Conservation (phyloP, 1,140 invertebrate species). For the Leguminivora glycinivorella region DNA sequence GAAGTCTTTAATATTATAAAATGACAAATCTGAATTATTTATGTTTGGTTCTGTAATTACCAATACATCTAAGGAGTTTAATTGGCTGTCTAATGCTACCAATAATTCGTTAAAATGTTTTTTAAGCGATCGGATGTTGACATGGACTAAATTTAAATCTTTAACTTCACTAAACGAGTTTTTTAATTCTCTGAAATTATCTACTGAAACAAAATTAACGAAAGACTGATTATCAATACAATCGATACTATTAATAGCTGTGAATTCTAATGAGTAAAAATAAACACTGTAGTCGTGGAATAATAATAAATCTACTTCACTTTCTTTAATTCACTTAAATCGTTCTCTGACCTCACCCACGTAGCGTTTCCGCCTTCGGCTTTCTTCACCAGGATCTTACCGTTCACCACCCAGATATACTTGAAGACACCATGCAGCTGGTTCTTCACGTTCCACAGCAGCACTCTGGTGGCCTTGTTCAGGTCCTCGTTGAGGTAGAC, state of each 20-base stretch:
- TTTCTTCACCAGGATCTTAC: constrained; percentile 13
- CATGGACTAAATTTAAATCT: not conserved
- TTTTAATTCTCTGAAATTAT: no score
- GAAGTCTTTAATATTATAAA: constrained; percentile 20
- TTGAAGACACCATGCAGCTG: not conserved
- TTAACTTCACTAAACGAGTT: no score
- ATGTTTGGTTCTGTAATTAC: constrained; percentile 33
- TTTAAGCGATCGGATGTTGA: constrained; percentile 33
- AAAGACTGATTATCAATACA: no score
- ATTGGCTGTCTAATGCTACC: not conserved
- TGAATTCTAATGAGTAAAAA: no score
- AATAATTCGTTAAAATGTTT: constrained; percentile 35
- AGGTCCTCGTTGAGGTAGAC: constrained; percentile 25
- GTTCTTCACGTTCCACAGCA: constrained; percentile 22
- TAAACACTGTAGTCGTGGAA: no score
- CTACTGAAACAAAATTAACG: no score
- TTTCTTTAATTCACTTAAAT: not conserved
- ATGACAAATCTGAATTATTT: constrained; percentile 10
- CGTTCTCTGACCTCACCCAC: constrained; percentile 9
- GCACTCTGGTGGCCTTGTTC: not conserved
- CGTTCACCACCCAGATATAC: constrained; percentile 10
- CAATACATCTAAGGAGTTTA: constrained; percentile 30
- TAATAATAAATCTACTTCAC: no score
- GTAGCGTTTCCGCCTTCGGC: not conserved
- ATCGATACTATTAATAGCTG: no score